Base-by-base conservation (phyloP, 2,113 vertebrate species). In the Xenus cinereus region DNA sequence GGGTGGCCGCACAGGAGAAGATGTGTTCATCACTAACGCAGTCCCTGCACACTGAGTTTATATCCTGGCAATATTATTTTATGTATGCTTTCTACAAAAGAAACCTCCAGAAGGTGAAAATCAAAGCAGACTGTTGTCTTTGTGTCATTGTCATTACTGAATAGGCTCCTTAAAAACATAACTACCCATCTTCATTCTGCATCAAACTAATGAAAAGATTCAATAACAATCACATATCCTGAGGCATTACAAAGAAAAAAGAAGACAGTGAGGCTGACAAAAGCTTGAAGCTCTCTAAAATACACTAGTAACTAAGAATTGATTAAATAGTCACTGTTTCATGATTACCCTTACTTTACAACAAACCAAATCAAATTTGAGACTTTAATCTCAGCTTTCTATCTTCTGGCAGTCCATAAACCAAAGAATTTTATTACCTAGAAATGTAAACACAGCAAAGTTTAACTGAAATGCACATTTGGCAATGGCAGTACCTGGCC, bases 361-460 rank as follows among this genome's bases (percentile, higher is more conserved):
- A 84, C 45, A 89, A 95, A 66, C 35, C 32, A 37, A 92, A 90
- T 92, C 66, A 89, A 93, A 95, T 63, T 21, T 5, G 12, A 94
- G 80, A 79, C 57, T 66, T 64, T 83, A 95, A 95, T 91, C 89
- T 95, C 84, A 82, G 66, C 77, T 87, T 92, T 92, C 69, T 79
- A 83, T 91, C 81, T 73, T 59, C 57, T 73, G 81, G 41, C 66
- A 95, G 84, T 80, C 37, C 45, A 76, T 92, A 95, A 97, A 95
- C 62, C n/a, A 85, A 94, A 87, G 13, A 94, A 91, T 95, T 95
- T 91, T 94, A 93, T 92, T 84, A 96, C 75, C 92, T 84, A 87
- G 86, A 92, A 94, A 92, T 39, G 77, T 87, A 97, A 96, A 96
- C 67, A 97, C 32, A 62, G 48, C 18, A 54, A 87, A 82, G 80